Conservation (phyloP, 2,888 invertebrate species). For the Odontothrips loti region DNA sequence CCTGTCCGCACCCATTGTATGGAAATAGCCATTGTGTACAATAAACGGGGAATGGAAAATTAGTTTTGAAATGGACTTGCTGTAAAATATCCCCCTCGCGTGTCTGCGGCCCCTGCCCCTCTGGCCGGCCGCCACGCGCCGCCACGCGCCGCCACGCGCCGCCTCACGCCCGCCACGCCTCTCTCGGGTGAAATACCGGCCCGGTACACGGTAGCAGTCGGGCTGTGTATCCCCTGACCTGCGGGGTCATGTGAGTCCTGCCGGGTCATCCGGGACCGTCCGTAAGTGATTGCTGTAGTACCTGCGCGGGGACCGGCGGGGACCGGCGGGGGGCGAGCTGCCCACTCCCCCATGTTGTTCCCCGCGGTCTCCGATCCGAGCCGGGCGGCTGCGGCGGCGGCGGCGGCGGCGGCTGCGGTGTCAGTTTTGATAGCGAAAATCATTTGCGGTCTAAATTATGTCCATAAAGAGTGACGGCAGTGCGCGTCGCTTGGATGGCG, state of each 20-base stretch:
- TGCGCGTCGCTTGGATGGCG: neutral
- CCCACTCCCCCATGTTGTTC: too few species aligned
- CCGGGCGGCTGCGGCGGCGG: neutral
- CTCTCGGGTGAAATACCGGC: too few species aligned
- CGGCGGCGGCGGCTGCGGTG: neutral
- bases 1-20: constrained; percentile 23
- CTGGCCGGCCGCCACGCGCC: constrained; percentile 27
- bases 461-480: constrained; percentile 14
- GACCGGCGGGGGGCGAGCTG: too few species aligned
- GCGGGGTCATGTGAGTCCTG: too few species aligned
- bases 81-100: constrained; percentile 26
- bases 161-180: neutral
- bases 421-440: constrained; percentile 9
- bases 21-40: constrained; percentile 24
- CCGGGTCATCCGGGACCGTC: too few species aligned
- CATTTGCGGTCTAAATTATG: constrained; percentile 9
- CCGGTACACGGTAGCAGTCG: too few species aligned
- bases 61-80: constrained; percentile 26
- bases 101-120: neutral
- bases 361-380: neutral
- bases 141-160: neutral
- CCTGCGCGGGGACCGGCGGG: too few species aligned
- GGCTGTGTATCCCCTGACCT: too few species aligned
- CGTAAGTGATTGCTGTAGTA: too few species aligned
- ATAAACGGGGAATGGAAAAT: constrained; percentile 26